Conservation (phyloP, 2,113 vertebrate genomes). For the Chaetura pelagica region DNA sequence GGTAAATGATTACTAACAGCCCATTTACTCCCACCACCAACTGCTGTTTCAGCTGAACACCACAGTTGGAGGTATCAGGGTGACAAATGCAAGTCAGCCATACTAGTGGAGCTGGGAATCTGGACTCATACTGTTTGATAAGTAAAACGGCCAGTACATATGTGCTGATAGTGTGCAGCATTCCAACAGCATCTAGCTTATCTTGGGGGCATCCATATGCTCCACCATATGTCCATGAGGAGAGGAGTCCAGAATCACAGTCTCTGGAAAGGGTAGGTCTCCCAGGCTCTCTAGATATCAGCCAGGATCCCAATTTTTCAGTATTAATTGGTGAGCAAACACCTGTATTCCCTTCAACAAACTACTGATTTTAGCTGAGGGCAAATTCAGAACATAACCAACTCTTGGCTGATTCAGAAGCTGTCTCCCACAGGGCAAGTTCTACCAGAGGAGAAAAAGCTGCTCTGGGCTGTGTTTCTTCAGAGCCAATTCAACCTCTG, state of each 20-base stretch:
- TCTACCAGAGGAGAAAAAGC: background rate
- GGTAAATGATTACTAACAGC: background rate
- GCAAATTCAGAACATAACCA: background rate
- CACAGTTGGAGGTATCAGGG: background rate
- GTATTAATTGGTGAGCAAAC: background rate
- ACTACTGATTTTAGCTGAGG: background rate
- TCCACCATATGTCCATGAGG: constrained; percentile 18
- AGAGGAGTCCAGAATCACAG: constrained; percentile 18
- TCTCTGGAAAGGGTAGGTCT: constrained; percentile 6
- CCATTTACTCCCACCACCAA: background rate
- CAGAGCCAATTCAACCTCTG: background rate
- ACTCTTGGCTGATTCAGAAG: background rate
- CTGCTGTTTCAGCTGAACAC: background rate
- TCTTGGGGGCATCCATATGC: constrained; percentile 25
- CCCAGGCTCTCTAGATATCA: constrained; percentile 14
- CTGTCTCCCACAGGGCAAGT: background rate
- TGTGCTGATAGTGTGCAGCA: background rate
- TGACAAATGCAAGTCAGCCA: background rate
- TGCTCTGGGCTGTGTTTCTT: constrained; percentile 13
- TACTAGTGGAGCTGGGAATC: background rate
- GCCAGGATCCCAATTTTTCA: constrained; percentile 9
- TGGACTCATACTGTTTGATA: background rate
- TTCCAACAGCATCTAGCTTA: background rate
- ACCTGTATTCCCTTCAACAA: background rate
- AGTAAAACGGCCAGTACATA: background rate